Conservation (phyloP, 2,888 invertebrate genomes). For the Philonicus albiceps region DNA sequence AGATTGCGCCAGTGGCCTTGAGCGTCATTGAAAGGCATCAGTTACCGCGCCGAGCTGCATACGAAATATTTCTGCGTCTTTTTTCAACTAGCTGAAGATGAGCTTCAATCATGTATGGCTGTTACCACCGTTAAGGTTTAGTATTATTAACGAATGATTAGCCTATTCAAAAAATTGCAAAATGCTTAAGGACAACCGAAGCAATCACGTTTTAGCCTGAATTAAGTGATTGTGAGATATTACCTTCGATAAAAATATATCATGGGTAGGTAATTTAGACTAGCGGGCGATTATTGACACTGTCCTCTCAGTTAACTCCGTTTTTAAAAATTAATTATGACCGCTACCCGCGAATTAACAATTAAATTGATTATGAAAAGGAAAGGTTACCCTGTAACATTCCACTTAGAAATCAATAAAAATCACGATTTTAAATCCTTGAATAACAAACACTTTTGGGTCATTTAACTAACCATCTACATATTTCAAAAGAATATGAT, state of each 20-base stretch:
- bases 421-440: background rate
- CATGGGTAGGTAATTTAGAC: background rate
- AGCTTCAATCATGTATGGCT: background rate
- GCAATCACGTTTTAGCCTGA: background rate
- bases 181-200: background rate
- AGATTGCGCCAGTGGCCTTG: background rate
- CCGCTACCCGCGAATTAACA: background rate
- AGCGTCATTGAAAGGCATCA: background rate
- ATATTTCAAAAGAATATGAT: background rate
- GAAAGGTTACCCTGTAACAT: background rate
- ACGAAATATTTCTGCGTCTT: background rate
- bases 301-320: background rate
- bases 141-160: background rate
- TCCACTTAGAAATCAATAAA: background rate
- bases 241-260: background rate
- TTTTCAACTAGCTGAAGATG: background rate
- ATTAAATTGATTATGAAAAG: background rate
- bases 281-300: background rate
- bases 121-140: background rate
- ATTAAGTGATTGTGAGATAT: background rate
- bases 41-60: background rate
- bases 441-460: background rate
- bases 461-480: background rate
- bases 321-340: background rate
- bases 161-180: background rate